These are phyloP conservation scores for Falco biarmicus DNA, from an alignment of 2,797 vertebrate genomes.

Conservation along the genomic window DNA sequence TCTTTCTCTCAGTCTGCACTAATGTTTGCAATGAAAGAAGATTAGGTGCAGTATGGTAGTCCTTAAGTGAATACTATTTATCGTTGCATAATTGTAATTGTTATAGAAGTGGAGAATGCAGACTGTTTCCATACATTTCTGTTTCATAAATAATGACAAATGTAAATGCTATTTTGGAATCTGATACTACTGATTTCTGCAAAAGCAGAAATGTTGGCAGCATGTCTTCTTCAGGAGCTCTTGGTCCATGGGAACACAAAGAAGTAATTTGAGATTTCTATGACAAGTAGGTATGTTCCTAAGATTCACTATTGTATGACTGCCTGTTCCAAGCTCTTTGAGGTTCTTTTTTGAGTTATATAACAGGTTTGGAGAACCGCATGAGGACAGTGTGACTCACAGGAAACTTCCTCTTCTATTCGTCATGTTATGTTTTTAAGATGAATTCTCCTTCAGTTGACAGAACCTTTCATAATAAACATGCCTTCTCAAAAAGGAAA, in stretches of 20 bases:
- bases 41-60: not conserved
- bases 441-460: not conserved
- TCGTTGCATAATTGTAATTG: not conserved
- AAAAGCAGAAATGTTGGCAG: rapidly evolving
- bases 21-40: not conserved
- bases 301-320: not conserved
- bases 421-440: not conserved
- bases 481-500: not conserved
- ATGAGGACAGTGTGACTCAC: not conserved
- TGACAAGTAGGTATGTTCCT: not conserved
- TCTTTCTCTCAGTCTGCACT: not conserved
- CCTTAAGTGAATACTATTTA: not conserved
- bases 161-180: not conserved
- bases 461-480: not conserved
- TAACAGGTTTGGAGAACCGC: not conserved
- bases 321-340: not conserved
- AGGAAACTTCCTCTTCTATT: not conserved
- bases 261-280: not conserved
- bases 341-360: not conserved
- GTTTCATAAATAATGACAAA: not conserved
- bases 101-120: not conserved
- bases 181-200: not conserved
- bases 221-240: not conserved
- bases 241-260: not conserved
- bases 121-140: not conserved